Conservation (phyloP, 2,113 vertebrate genomes). For the Cebus imitator region DNA sequence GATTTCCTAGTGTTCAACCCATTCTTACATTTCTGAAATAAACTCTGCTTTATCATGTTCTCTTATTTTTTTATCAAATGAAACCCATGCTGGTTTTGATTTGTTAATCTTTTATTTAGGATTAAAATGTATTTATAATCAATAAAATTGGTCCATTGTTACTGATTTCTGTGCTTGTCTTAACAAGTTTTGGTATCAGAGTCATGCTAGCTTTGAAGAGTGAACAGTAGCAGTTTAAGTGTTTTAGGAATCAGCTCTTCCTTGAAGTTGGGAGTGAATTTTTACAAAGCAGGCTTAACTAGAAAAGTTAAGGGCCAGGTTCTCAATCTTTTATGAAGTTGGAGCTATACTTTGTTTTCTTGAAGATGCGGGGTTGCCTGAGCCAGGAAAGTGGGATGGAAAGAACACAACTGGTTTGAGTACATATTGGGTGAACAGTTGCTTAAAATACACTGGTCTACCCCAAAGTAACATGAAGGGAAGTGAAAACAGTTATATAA, state of each 20-base stretch:
- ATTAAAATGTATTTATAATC: neutral
- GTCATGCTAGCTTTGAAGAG: neutral
- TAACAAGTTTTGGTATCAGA: neutral
- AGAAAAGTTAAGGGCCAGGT: neutral
- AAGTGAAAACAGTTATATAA: neutral
- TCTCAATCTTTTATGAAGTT: neutral
- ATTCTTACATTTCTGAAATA: neutral
- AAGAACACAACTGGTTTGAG: neutral
- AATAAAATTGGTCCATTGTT: neutral
- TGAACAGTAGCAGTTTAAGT: neutral
- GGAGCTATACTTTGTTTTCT: neutral
- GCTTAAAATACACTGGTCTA: neutral
- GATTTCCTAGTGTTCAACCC: neutral
- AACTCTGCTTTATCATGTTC: neutral
- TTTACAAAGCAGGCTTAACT: constrained; percentile 22
- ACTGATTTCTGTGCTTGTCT: neutral
- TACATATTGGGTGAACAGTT: too few relatives aligned
- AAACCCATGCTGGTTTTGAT: neutral
- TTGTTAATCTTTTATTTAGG: constrained; percentile 21
- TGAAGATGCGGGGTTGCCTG: neutral
- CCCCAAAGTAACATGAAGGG: neutral
- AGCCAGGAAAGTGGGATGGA: neutral
- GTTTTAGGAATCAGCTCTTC: constrained; percentile 10
- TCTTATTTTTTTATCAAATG: neutral
- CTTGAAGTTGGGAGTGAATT: neutral